Evolutionary conservation across 2,797 vertebrate species (phyloP).

Genomic region (Sebastes jordani): DNA sequence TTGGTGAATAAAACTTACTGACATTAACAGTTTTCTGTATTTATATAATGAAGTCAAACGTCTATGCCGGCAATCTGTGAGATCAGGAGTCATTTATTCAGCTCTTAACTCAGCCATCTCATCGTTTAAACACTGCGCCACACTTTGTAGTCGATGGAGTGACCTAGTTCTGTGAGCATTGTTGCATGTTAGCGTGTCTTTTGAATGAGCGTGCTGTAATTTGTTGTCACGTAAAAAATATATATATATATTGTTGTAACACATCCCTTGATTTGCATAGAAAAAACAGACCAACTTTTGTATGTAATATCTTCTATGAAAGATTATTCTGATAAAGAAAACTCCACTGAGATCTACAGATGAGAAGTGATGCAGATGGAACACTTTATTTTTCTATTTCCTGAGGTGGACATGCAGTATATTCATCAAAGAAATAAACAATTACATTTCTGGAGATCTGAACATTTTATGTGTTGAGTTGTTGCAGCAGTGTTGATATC

Average conservation of each 20-base stretch:
- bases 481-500: too few relatives aligned
- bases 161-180: conserved; percentile 38
- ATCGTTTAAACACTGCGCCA: not conserved
- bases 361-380: conserved; percentile 36
- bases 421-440: conserved; percentile 62
- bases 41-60: not conserved
- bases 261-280: conserved; percentile 7
- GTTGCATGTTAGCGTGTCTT: conserved; percentile 51
- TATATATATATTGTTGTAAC: conserved; percentile 3
- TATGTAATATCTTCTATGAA: conserved; percentile 32
- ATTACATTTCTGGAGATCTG: conserved; percentile 40
- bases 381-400: conserved; percentile 65
- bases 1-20: not conserved
- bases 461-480: conserved; percentile 22
- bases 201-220: conserved; percentile 46
- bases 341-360: conserved; percentile 1
- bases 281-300: conserved; percentile 22
- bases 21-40: not conserved
- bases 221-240: conserved; percentile 7
- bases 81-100: not conserved
- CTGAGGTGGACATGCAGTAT: conserved; percentile 35
- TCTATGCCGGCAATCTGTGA: not conserved
- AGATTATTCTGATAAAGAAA: conserved; percentile 38
- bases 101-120: not conserved
- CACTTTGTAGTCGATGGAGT: conserved; percentile 5